Evolutionary conservation across 2,113 vertebrate genomes (phyloP), one percentile per base, ranked within the genome.

Genomic region (Brachirus orientalis): DNA sequence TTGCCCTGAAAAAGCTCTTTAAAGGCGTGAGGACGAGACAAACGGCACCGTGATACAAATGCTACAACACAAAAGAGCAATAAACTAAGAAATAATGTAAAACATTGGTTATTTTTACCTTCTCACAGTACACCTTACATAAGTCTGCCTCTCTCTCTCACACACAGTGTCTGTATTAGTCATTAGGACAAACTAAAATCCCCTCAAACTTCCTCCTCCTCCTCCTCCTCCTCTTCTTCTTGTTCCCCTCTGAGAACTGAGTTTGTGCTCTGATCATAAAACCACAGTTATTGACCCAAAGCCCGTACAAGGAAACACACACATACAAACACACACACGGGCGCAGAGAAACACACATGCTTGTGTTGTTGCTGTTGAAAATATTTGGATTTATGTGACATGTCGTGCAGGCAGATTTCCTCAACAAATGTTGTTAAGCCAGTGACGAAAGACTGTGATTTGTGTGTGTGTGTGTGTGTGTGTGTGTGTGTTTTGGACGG

Each of bases 251-350:
- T 69, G 83, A 85, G 85, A 88, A 54, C 72, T 55, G 54, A 61
- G 41, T 68, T 73, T 79, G 51, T 37, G 62, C 59, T 83, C 78
- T 80, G 85, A 90, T 86, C 84, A 85, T 83, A 88, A 91, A 91
- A 90, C 65, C 87, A 87, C 75, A 86, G 86, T 90, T 79, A 79
- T 74, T 86, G 84, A 87, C 83, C 79, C 69, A 70, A 44, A 76
- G 62, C 47, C 43, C 58, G 38, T n/a, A 63, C 63, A 59, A 63
- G 37, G 52, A 76, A 45, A 73, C 41, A 16, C 45, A 60, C 58
- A 63, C 61, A 56, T 41, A 48, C 36, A 43, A 18, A 55, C 44
- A 70, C 45, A 53, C 57, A 76, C 47, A 38, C 18, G 41, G 45
- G 22, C 52, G 59, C 41, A 51, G 58, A 35, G 4, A 36, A 28